Evolutionary conservation across 2,797 vertebrate genomes (phyloP).

Genomic region (Sebastes diploproa): DNA sequence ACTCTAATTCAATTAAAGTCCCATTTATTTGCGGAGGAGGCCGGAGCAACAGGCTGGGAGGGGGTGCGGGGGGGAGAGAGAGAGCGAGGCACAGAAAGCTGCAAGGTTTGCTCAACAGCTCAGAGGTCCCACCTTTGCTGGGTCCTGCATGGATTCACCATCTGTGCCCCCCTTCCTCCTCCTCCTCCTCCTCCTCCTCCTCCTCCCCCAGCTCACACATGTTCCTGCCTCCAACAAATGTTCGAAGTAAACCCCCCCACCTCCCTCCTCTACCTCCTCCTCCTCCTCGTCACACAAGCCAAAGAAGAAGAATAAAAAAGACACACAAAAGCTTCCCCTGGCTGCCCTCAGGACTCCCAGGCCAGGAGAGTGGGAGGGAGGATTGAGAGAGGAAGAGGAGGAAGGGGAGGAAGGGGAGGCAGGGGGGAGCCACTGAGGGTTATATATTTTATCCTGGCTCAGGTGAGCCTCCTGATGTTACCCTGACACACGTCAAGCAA

Average conservation of each 20-base stretch:
- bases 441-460: conserved; percentile 48
- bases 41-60: conserved; percentile 92
- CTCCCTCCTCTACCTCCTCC: conserved; percentile 38
- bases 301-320: conserved; percentile 92
- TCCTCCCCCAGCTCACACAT: conserved; percentile 68
- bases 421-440: conserved; percentile 44
- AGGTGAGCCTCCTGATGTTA: conserved; percentile 69
- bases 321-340: conserved; percentile 94
- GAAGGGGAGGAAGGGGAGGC: conserved; percentile 38
- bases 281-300: conserved; percentile 88
- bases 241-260: conserved; percentile 80
- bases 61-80: background rate
- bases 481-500: conserved; percentile 89
- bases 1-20: conserved; percentile 99
- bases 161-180: conserved; percentile 90
- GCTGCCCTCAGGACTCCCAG: conserved; percentile 90
- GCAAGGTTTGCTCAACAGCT: conserved; percentile 93
- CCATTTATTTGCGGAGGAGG: conserved; percentile 95
- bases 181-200: conserved; percentile 53
- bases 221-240: conserved; percentile 90
- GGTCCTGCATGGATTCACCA: conserved; percentile 95
- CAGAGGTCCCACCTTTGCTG: conserved; percentile 92
- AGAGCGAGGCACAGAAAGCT: conserved; percentile 64
- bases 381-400: conserved; percentile 62
- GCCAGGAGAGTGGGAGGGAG: conserved; percentile 68